Base-by-base conservation (phyloP, 2,113 vertebrate species). In the Strix uralensis region DNA sequence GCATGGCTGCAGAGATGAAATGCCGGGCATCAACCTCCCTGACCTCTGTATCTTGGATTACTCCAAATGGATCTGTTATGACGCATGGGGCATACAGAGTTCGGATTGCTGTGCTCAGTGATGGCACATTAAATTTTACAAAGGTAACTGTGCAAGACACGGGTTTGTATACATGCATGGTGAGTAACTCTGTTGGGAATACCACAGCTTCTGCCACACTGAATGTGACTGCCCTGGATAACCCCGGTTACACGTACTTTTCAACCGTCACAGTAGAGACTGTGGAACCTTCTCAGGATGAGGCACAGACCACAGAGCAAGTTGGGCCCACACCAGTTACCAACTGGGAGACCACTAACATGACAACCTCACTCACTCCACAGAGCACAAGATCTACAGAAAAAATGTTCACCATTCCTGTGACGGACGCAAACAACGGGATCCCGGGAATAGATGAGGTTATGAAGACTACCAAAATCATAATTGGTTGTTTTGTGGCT, bases 381-480 rank as follows among this genome's bases (percentile, higher is more conserved):
- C 97, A 99, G 96, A 99, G 98, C 98, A 99, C 99, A 97, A 99
- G 98, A 85, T 98, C 99, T 12, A 99, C 99, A 36, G 99, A 99
- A 95, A 99, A 99, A 97, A 98, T 98, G 5, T 99, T 99, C 97
- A 99, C 99, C 54, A 98, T 99, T 96, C 98, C 99, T 4, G 98
- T 99, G 86, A 99, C 99, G 15, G 99, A 99, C 84, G 65, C 98
- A 38, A 98, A 98, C 54, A 98, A 98, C 27, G 98, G 99, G 42
- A 98, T 99, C 67, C 99, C 99, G 2, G 99, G 99, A 78, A 98
- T 99, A 81, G 99, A 99, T 88, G 99, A 99, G 97, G 99, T 99
- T 90, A 99, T 99, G 99, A 99, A 99, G 97, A 99, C 99, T 55
- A 99, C 99, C 86, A 99, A 99, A 98, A 99, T 99, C 97, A 99